Conservation (phyloP, 2,113 vertebrate genomes). For the Muntiacus muntjak region DNA sequence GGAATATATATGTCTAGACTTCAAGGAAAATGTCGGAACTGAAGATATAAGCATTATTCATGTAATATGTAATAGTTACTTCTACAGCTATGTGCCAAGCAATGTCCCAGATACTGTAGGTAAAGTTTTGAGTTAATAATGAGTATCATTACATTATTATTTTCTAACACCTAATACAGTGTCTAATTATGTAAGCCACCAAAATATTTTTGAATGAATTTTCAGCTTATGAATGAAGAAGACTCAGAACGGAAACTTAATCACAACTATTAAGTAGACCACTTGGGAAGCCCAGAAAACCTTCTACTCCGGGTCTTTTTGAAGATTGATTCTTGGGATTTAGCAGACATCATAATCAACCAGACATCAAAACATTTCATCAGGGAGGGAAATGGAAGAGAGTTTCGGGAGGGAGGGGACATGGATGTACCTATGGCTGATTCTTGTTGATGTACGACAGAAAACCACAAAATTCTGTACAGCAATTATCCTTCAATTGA, state of each 20-base stretch:
- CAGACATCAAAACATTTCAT: neutral
- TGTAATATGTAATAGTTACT: neutral
- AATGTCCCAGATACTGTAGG: neutral
- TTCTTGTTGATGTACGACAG: neutral
- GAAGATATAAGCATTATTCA: neutral
- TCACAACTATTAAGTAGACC: neutral
- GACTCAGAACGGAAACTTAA: neutral
- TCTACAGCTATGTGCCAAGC: neutral
- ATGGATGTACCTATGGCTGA: neutral
- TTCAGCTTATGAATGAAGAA: neutral
- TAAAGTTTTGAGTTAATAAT: neutral
- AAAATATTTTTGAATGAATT: conserved; percentile 12
- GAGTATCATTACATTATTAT: neutral
- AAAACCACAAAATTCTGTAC: neutral
- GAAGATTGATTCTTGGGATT: neutral
- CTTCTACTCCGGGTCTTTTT: neutral
- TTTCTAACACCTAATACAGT: neutral
- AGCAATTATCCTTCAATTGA: neutral
- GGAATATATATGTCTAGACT: neutral
- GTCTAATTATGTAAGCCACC: neutral
- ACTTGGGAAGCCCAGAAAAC: neutral
- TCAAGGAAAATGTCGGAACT: neutral
- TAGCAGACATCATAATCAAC: neutral
- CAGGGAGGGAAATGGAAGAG: neutral
- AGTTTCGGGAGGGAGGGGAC: neutral